Evolutionary conservation across 2,888 invertebrate species (phyloP), one percentile per base, ranked within the genome.

Genomic region (Deroplatys truncata): DNA sequence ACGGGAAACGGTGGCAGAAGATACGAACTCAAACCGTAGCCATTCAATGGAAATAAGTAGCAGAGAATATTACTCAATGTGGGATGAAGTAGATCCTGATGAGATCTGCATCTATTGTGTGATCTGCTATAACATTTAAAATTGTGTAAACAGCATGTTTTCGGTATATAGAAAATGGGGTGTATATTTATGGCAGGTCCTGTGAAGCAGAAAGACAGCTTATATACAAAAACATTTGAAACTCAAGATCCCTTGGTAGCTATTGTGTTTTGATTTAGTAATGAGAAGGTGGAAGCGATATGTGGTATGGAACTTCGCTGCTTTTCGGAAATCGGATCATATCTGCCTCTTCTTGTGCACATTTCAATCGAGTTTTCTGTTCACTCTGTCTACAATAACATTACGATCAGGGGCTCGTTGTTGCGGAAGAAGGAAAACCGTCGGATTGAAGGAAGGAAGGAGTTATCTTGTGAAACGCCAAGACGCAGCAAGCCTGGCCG

Each of bases 361-460:
- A 35, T 35, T 83, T 9, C 87, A 83, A 82, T 86, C 25, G 83
- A 87, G 82, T 87, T 35, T 83, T 43, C 72, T 83, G 83, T 87
- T 82, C 87, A 83, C 35, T 87, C 28, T 87, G 87, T 87, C 82
- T 82, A 87, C 87, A 87, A 83, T 72, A 28, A 86, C 31, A 28
- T 87, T 83, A 83, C 43, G 85, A 85, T 49, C 85, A 56, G 43
- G 49, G n/a, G 85, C n/a, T 43, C 85, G 85, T 85, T 28, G n/a
- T 28, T 85, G 25, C n/a, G 15, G 49, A 85, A 85, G 49, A 49
- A 49, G 56, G 56, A 56, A 56, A 56, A 56, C 56, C 56, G 16
- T 56, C 56, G 56, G 56, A 56, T 56, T 56, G 56, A 20, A 56
- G 56, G 20, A 72, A 72, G 56, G 56, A 25, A 72, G 56, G 56